Evolutionary conservation across 2,797 vertebrate species (phyloP).

Genomic region (Megalops cyprinoides): DNA sequence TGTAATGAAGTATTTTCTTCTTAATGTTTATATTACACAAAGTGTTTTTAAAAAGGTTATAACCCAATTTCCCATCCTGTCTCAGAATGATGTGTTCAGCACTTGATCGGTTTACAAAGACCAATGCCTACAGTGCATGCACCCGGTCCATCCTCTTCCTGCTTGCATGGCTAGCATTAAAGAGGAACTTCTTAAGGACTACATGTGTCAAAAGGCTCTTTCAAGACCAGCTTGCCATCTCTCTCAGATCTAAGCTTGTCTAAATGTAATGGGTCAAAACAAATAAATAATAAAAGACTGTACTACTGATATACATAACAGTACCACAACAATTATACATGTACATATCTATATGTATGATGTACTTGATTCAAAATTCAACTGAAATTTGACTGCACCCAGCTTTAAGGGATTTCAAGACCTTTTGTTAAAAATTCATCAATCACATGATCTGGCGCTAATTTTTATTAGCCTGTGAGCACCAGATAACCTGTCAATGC

Average conservation of each 20-base stretch:
- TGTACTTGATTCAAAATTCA: neutral
- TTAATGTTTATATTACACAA: no score
- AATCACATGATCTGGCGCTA: no score
- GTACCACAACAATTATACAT: no score
- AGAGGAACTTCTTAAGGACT: neutral
- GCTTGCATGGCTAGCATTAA: neutral
- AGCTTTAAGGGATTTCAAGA: neutral
- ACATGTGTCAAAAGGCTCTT: neutral
- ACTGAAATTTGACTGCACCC: neutral
- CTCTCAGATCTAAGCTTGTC: no score
- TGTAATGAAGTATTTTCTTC: no score
- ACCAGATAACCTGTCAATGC: neutral
- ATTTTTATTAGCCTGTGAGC: neutral
- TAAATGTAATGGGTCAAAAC: no score
- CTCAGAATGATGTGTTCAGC: neutral
- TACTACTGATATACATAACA: no score
- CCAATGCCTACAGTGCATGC: neutral
- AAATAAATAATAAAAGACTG: no score
- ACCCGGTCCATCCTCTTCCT: no score
- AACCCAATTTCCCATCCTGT: no score
- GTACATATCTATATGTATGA: no score
- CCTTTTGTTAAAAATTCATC: neutral
- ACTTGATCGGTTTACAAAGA: neutral
- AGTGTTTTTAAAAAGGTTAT: no score
- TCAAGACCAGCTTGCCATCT: neutral